These are phyloP conservation scores for Sarcophaga carnaria DNA, from an alignment of 2,888 invertebrate species.

Conservation along the genomic window DNA sequence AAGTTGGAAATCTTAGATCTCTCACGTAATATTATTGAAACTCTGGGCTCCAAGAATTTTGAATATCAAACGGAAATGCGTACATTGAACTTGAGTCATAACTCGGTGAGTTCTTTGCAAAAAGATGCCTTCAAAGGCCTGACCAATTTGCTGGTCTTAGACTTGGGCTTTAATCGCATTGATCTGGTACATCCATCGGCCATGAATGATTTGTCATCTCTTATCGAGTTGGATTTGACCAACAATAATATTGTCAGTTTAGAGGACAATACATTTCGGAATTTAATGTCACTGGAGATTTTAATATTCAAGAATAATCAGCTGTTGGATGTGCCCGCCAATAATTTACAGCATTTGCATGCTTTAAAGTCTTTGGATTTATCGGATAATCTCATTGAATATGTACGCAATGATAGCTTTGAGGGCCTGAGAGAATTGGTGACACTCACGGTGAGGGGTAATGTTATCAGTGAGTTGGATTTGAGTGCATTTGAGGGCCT, in stretches of 20 bases:
- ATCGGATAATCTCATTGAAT: conserved; percentile 90
- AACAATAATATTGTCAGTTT: conserved; percentile 89
- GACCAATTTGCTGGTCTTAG: conserved; percentile 85
- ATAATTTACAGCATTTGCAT: conserved; percentile 86
- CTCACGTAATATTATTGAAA: conserved; percentile 90
- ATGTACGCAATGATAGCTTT: conserved; percentile 88
- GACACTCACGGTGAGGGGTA: conserved; percentile 88
- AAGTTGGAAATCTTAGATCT: conserved; percentile 91
- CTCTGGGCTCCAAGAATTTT: conserved; percentile 91
- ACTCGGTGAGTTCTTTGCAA: conserved; percentile 87
- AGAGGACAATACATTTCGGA: conserved; percentile 87
- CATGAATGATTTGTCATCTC: conserved; percentile 89
- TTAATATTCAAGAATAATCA: conserved; percentile 91
- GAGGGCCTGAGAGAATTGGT: conserved; percentile 88
- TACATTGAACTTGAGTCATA: conserved; percentile 89
- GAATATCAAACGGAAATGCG: conserved; percentile 89
- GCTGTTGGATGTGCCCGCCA: conserved; percentile 88
- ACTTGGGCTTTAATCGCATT: conserved; percentile 90
- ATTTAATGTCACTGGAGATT: conserved; percentile 86
- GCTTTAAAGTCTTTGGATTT: conserved; percentile 89
- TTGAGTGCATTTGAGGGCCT: conserved; percentile 89
- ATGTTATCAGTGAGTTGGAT: conserved; percentile 88
- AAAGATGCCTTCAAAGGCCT: conserved; percentile 91
- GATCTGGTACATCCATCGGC: conserved; percentile 88
- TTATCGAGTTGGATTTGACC: conserved; percentile 89